These are phyloP conservation scores for Atractosteus spatula DNA, from an alignment of 2,113 vertebrate genomes.

Conservation along the genomic window DNA sequence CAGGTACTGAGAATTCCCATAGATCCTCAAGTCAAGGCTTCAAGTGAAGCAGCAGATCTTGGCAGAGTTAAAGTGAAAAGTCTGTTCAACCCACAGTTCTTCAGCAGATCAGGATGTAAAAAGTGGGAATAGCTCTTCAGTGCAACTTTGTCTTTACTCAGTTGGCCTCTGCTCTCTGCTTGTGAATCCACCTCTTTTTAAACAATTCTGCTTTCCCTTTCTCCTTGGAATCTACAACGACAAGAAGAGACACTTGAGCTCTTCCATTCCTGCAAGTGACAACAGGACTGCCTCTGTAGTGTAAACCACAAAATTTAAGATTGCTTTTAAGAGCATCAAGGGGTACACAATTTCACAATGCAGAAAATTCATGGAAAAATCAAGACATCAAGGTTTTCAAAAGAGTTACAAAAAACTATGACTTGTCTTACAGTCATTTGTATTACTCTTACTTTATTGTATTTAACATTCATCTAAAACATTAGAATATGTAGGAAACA, in stretches of 20 bases:
- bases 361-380: neutral
- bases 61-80: neutral
- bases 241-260: slow-evolving; percentile 1
- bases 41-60: neutral
- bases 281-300: too few relatives aligned
- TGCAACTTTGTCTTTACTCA: slow-evolving; percentile 28
- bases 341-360: too few relatives aligned
- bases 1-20: too few relatives aligned
- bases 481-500: too few relatives aligned
- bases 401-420: too few relatives aligned
- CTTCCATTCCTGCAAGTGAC: too few relatives aligned
- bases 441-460: too few relatives aligned
- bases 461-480: too few relatives aligned
- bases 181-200: slow-evolving; percentile 72
- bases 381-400: neutral
- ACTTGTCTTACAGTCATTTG: too few relatives aligned
- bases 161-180: slow-evolving; percentile 44
- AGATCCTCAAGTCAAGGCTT: neutral
- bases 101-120: too few relatives aligned
- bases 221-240: slow-evolving; percentile 59
- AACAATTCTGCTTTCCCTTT: slow-evolving; percentile 74
- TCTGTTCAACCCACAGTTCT: neutral
- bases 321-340: too few relatives aligned
- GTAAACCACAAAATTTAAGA: too few relatives aligned
- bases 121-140: neutral